Base-by-base conservation (phyloP, 1,140 invertebrate species). In the Dryas iulia region DNA sequence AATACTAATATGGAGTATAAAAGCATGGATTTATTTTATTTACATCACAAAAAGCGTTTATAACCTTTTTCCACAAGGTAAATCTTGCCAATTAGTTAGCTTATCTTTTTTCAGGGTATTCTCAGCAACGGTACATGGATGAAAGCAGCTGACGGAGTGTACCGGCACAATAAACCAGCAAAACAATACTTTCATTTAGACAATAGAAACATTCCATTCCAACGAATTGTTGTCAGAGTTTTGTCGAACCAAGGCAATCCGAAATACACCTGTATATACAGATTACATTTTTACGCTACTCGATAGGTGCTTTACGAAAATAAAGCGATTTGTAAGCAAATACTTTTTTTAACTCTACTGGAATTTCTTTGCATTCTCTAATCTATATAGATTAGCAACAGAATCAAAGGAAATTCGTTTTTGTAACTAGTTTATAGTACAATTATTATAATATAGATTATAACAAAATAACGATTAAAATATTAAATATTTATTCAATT, bases 191-290 rank as follows among this genome's bases (percentile, higher is more conserved):
- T 77, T 60, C 53, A 68, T 64, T 66, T 85, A 21, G 64, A 65
- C 70, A 66, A 73, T 35, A 79, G 53, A 68, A 75, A 70, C 30
- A 39, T 59, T 23, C 58, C 72, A 25, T 72, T 83, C 25, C 79
- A 85, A 70, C 73, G 74, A 59, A 70, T 90, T 53, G 74, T 83
- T 35, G 80, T 90, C 59, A 74, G 76, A 69, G 78, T 91, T 28
- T 64, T 88, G n/a, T 83, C 86, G 3, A 91, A 91, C 78, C 83
- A 90, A 33, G 89, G 89, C 11, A 91, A 90, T 56, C 28, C 64
- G 2, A 82, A 82, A 62, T 90, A 90, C 61, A 91, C 89, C 5
- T 91, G 89, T 73, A 59, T 91, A 63, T 91, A 91, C 65, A 82
- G 89, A 77, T 63, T 91, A 31, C 81, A 89, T 72, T 52, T 90